These are phyloP conservation scores for Drosophila meridiana DNA, from an alignment of 2,888 invertebrate species.

Conservation along the genomic window DNA sequence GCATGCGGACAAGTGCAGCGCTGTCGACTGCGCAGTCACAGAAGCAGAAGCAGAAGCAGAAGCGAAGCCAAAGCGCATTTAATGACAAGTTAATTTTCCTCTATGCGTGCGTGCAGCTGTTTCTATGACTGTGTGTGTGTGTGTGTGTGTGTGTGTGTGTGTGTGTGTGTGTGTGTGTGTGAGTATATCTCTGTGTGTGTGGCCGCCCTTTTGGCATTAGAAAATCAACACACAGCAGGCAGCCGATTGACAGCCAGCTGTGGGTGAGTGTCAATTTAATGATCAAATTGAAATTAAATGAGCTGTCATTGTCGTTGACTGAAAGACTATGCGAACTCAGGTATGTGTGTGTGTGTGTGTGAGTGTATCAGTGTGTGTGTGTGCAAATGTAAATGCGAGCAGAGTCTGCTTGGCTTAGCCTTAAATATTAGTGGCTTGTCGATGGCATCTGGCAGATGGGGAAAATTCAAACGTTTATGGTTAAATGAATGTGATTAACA, in stretches of 20 bases:
- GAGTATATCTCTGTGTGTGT: slow-evolving; percentile 1
- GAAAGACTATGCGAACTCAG: slow-evolving; percentile 16
- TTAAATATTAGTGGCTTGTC: slow-evolving; percentile 37
- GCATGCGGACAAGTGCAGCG: slow-evolving; percentile 40
- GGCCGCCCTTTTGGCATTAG: slow-evolving; percentile 48
- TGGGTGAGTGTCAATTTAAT: slow-evolving; percentile 59
- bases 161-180: background rate
- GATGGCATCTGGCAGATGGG: slow-evolving; percentile 8
- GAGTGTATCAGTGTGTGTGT: slow-evolving; percentile 8
- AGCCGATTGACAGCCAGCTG: slow-evolving; percentile 37
- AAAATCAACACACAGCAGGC: slow-evolving; percentile 52
- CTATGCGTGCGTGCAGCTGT: slow-evolving; percentile 14
- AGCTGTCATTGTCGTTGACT: slow-evolving; percentile 55
- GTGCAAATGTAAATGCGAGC: background rate
- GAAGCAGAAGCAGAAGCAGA: slow-evolving; percentile 25
- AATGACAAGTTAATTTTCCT: slow-evolving; percentile 71
- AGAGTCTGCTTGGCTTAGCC: slow-evolving; percentile 16
- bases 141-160: background rate
- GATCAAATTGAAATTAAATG: slow-evolving; percentile 65
- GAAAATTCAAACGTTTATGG: background rate
- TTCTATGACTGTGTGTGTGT: background rate
- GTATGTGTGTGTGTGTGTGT: slow-evolving; percentile 4
- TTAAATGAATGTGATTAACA: slow-evolving; percentile 6
- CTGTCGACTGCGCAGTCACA: slow-evolving; percentile 10
- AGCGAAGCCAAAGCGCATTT: slow-evolving; percentile 58